Evolutionary conservation across 2,888 invertebrate species (phyloP), one percentile per base, ranked within the genome.

Genomic region (Micoletzkya japonica): DNA sequence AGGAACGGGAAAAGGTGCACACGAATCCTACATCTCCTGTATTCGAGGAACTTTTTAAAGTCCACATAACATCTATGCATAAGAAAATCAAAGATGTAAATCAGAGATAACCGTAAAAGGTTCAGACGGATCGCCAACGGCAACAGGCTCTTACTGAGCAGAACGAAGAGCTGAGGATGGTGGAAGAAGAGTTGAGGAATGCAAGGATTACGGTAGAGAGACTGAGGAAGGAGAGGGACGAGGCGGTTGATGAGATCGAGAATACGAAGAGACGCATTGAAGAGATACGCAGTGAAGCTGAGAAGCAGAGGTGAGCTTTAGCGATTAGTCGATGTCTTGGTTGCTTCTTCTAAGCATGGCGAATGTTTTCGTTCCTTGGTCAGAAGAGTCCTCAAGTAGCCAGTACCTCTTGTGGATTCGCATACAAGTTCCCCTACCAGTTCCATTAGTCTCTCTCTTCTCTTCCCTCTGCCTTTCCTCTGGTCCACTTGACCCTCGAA

Each of bases 201-300:
- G 10, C 26, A 52, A 37, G 36, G 64, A 37, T 30, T 44, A 28
- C 60, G 1, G 28, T 44, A 44, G 60, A 66, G 20, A 56, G 56
- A 56, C 32, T 54, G 24, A 34, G 34, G 54, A 56, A 44, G 24
- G 68, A 68, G 34, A 68, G 68, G 26, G 68, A 68, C 50, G 68
- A 68, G 32, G 68, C 68, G 57, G 34, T 68, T 14, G 68, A 68
- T 4, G 68, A 68, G 34, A 58, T 57, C 7, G 57, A 68, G 34
- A 57, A 30, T 3, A 68, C 58, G 57, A 57, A 49, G 58, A 58
- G 68, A 20, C 37, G 58, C 32, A 68, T 68, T 24, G 57, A 68
- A 6, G 68, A 57, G 32, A 44, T 58, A 32, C 57, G 58, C 32
- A 68, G 68, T 24, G 68, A 68, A 26, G 68, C 39, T 30, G 68